These are phyloP conservation scores for Oryzias javanicus DNA, from an alignment of 2,113 vertebrate genomes.

Conservation along the genomic window DNA sequence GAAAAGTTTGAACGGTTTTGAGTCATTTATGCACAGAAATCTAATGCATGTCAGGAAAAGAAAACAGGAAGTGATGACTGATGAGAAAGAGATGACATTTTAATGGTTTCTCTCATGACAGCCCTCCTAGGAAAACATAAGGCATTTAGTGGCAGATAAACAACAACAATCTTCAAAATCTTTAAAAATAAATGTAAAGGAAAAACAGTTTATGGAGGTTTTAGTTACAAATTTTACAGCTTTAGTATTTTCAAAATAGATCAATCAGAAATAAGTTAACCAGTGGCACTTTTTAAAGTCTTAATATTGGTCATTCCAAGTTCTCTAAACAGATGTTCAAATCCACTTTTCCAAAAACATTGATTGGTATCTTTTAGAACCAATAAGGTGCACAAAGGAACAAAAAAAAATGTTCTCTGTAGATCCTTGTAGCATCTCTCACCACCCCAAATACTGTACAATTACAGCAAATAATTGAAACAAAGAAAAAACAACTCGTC, in stretches of 20 bases:
- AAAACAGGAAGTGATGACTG: conserved; percentile 22
- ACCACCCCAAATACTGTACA: not conserved
- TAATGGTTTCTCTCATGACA: conserved; percentile 19
- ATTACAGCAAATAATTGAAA: not conserved
- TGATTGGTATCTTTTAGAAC: conserved; percentile 3
- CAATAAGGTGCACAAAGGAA: no score
- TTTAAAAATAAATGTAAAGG: conserved; percentile 29
- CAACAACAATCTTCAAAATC: conserved; percentile 5
- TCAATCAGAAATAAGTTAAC: conserved; percentile 7
- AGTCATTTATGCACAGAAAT: not conserved
- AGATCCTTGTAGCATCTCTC: no score
- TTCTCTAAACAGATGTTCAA: not conserved
- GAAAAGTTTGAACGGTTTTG: not conserved
- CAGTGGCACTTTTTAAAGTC: conserved; percentile 11
- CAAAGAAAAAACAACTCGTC: not conserved
- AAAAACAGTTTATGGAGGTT: conserved; percentile 14
- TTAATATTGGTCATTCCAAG: conserved; percentile 1
- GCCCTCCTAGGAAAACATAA: not conserved
- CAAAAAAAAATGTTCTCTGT: no score
- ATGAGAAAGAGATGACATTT: conserved; percentile 24
- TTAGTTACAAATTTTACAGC: not conserved
- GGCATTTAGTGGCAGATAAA: conserved; percentile 12
- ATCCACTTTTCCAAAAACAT: not conserved
- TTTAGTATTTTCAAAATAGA: conserved; percentile 1
- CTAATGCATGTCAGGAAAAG: not conserved